Evolutionary conservation across 2,113 vertebrate species (phyloP).

Genomic region (Entelurus aequoreus): DNA sequence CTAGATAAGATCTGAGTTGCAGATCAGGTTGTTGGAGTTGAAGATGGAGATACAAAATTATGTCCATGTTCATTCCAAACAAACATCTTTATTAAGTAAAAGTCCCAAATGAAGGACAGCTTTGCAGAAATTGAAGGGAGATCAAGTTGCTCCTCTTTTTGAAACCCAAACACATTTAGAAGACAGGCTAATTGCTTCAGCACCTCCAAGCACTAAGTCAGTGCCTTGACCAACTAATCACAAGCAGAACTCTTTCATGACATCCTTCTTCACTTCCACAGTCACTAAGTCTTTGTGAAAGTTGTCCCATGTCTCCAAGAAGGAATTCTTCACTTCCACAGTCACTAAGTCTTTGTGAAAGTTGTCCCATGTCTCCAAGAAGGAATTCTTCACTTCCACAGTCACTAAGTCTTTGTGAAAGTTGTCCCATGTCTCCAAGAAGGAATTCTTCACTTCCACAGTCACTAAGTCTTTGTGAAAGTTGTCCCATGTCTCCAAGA

Average conservation of each 20-base stretch:
- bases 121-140: conserved; percentile 55
- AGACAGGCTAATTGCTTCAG: conserved; percentile 60
- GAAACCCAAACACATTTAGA: conserved; percentile 55
- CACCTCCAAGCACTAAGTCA: conserved; percentile 63
- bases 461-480: too few relatives aligned
- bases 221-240: conserved; percentile 60
- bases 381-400: too few relatives aligned
- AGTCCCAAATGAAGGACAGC: conserved; percentile 57
- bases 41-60: conserved; percentile 48
- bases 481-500: too few relatives aligned
- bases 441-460: too few relatives aligned
- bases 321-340: conserved; percentile 8
- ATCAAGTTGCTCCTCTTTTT: conserved; percentile 61
- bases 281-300: conserved; percentile 26
- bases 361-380: too few relatives aligned
- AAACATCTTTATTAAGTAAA: conserved; percentile 60
- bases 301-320: conserved; percentile 40
- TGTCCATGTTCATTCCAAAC: conserved; percentile 55
- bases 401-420: too few relatives aligned
- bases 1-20: conserved; percentile 35
- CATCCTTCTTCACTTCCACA: conserved; percentile 48
- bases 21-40: conserved; percentile 34
- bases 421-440: too few relatives aligned
- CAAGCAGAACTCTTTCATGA: conserved; percentile 56
- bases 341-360: too few relatives aligned